A percentile compares a stretch with the other conserved stretches of the same genome.
Evolutionary conservation across 2,888 invertebrate species (phyloP).

Genomic region (Eledona agricola): DNA sequence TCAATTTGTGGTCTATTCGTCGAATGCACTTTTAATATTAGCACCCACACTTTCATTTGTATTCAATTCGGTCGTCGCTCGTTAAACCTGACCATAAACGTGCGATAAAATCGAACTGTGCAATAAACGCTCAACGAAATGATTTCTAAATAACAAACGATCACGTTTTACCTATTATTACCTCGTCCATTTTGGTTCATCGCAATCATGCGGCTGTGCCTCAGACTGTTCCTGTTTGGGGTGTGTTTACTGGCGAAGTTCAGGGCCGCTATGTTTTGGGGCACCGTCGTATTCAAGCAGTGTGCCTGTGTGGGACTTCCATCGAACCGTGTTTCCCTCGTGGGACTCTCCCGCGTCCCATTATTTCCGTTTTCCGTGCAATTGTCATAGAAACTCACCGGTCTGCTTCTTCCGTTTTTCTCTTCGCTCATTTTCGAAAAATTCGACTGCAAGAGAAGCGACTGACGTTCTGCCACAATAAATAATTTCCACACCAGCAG

Average conservation of each 20-base stretch:
- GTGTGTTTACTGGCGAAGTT: slow-evolving; percentile 73
- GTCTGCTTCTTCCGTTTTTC: slow-evolving; percentile 51
- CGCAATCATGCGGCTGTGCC: slow-evolving; percentile 76
- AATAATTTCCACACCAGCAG: slow-evolving; percentile 11
- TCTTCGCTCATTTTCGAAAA: slow-evolving; percentile 22
- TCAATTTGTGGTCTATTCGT: too few relatives aligned
- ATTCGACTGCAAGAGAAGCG: too few relatives aligned
- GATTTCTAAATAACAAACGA: too few relatives aligned
- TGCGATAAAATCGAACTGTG: too few relatives aligned
- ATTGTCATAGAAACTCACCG: slow-evolving; percentile 63
- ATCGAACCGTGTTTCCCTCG: slow-evolving; percentile 32
- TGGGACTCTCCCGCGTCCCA: slow-evolving; percentile 18
- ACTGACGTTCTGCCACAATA: slow-evolving; percentile 11
- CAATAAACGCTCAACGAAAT: too few relatives aligned
- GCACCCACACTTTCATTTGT: too few relatives aligned
- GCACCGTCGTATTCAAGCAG: slow-evolving; percentile 71
- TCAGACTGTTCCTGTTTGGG: slow-evolving; percentile 73
- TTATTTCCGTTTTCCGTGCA: slow-evolving; percentile 46
- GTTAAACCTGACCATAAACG: too few relatives aligned
- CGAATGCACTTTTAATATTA: too few relatives aligned
- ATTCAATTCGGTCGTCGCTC: too few relatives aligned
- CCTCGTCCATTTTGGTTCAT: slow-evolving; percentile 66
- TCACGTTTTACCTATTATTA: slow-evolving; percentile 3
- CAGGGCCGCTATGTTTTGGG: slow-evolving; percentile 71
- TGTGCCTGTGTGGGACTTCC: slow-evolving; percentile 64